Percentiles rank a stretch among this genome's conserved stretches.
Evolutionary conservation across 2,888 invertebrate genomes (phyloP).

Genomic region (Polia nebulosa): DNA sequence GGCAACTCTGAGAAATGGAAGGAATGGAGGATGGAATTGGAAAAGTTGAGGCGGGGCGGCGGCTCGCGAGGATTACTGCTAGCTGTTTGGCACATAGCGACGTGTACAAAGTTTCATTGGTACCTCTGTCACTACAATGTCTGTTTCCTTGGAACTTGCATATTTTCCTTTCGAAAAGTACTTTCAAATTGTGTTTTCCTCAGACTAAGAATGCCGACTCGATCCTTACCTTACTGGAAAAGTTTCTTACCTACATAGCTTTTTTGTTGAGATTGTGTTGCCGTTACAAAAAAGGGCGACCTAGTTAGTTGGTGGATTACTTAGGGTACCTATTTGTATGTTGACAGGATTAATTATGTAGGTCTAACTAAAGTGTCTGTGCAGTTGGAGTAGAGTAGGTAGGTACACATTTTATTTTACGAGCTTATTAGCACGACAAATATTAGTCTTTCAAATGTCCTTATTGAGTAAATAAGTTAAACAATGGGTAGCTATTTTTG

Average conservation of each 20-base stretch:
- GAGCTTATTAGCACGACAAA: not conserved
- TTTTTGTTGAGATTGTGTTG: constrained; percentile 56
- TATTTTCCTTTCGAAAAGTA: constrained; percentile 66
- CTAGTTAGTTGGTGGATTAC: constrained; percentile 25
- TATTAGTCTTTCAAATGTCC: not conserved
- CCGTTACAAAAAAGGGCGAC: constrained; percentile 32
- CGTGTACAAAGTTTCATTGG: constrained; percentile 76
- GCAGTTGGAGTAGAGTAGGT: not conserved
- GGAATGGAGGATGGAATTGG: constrained; percentile 79
- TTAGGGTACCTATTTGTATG: constrained; percentile 8
- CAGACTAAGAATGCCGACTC: constrained; percentile 57
- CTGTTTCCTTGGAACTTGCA: constrained; percentile 60
- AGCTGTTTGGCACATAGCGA: constrained; percentile 78
- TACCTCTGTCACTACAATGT: constrained; percentile 64
- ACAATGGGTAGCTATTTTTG: not conserved
- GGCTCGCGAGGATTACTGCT: constrained; percentile 79
- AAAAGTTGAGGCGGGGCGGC: constrained; percentile 81
- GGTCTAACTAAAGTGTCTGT: constrained; percentile 3
- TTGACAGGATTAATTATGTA: constrained; percentile 22
- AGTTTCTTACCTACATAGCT: constrained; percentile 58
- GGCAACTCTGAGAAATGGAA: constrained; percentile 81
- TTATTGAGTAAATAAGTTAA: not conserved
- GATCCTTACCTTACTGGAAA: constrained; percentile 58
- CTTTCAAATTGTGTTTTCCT: constrained; percentile 58
- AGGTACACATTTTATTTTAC: not conserved